Evolutionary conservation across 2,113 vertebrate species (phyloP).

Genomic region (Bombycilla garrulus): DNA sequence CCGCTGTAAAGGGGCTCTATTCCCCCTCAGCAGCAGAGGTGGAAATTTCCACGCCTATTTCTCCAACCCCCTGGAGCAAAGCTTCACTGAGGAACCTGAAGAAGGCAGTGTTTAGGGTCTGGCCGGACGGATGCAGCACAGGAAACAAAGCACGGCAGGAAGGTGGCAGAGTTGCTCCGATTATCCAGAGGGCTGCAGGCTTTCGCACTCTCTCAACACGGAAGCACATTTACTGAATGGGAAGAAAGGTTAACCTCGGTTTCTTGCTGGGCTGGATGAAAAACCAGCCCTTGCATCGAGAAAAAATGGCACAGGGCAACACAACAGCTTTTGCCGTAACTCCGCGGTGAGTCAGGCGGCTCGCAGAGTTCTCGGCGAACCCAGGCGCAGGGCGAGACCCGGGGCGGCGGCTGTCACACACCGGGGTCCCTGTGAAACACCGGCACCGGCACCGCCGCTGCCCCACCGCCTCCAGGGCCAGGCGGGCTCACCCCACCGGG

Average conservation of each 20-base stretch:
- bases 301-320: background rate
- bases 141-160: slow-evolving; percentile 35
- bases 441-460: background rate
- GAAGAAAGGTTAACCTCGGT: background rate
- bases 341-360: background rate
- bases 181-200: background rate
- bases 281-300: background rate
- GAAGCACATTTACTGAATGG: background rate
- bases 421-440: background rate
- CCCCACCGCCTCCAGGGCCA: background rate
- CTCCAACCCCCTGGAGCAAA: background rate
- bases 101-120: background rate
- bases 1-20: rapidly evolving
- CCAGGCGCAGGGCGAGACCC: background rate
- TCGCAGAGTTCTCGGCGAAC: background rate
- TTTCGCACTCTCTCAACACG: background rate
- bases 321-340: background rate
- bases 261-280: background rate
- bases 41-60: background rate
- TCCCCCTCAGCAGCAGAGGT: background rate
- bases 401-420: background rate
- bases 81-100: background rate
- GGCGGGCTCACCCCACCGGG: background rate
- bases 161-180: slow-evolving; percentile 12
- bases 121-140: background rate